Conservation (phyloP, 2,113 vertebrate species). For the Coryphaenoides rupestris region DNA sequence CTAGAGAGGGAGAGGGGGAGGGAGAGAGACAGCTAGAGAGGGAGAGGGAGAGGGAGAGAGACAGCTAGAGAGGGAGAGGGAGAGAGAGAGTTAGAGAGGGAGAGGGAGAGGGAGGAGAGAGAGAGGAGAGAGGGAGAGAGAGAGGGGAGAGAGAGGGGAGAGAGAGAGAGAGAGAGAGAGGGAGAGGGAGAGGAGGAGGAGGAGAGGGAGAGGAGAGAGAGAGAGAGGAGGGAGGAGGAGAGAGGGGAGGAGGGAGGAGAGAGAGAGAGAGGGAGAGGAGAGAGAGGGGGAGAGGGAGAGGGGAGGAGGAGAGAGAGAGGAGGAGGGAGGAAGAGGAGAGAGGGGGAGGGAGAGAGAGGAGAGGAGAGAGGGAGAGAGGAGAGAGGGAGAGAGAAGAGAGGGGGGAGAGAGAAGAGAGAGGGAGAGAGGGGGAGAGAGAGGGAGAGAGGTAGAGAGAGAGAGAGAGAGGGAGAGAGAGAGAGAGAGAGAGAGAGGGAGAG, state of each 20-base stretch:
- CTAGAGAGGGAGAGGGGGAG: too few species aligned
- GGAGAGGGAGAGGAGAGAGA: neutral
- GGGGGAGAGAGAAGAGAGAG: neutral
- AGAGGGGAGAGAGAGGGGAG: neutral
- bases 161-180: neutral
- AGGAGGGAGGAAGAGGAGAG: too few species aligned
- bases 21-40: conserved; percentile 9
- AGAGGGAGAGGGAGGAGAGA: too few species aligned
- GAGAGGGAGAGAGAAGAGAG: conserved; percentile 15
- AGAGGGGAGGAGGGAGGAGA: conserved; percentile 9
- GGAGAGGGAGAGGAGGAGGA: too few species aligned
- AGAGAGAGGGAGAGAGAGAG: neutral
- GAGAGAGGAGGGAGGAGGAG: conserved; percentile 9
- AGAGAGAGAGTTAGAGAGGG: neutral
- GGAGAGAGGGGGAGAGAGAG: neutral
- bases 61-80: too few species aligned
- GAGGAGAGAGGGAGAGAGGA: conserved; percentile 11
- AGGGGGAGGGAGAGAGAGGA: too few species aligned
- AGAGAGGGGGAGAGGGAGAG: too few species aligned
- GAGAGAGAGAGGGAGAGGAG: too few species aligned
- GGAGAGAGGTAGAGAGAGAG: too few species aligned
- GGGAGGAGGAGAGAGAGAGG: neutral
- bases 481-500: too few species aligned
- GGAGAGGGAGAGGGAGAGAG: conserved; percentile 13
- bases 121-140: too few species aligned